phyloP scores from a whole-genome alignment of 2,113 vertebrate genomes.

The Oryzias curvinotus region DNA sequence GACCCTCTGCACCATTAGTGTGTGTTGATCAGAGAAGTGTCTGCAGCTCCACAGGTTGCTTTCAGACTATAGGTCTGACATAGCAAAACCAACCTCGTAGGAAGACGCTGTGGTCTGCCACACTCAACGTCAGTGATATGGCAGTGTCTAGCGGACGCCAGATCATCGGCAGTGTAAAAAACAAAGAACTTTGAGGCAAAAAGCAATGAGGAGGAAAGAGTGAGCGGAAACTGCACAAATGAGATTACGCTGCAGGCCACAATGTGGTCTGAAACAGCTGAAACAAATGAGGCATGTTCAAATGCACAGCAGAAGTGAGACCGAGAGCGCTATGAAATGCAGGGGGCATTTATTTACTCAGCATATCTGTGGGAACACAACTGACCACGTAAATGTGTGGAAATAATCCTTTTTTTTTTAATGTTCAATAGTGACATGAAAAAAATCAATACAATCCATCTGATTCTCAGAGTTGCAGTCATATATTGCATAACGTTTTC shows the following conservation, averaged over 20 bases:
- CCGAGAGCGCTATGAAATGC: neutral
- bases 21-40: neutral
- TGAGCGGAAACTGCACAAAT: conserved; percentile 30
- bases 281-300: conserved; percentile 9
- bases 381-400: too few species aligned
- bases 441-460: too few species aligned
- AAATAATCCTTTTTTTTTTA: neutral
- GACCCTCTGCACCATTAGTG: neutral
- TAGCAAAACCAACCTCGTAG: conserved; percentile 9
- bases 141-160: neutral
- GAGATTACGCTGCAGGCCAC: conserved; percentile 17
- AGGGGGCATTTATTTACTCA: neutral
- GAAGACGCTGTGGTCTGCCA: neutral
- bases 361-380: too few species aligned
- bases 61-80: conserved; percentile 16
- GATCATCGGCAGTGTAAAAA: conserved; percentile 12
- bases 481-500: too few species aligned
- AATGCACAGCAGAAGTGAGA: neutral
- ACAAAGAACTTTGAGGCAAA: conserved; percentile 21
- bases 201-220: conserved; percentile 25
- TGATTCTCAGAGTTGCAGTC: too few species aligned
- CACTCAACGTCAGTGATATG: neutral
- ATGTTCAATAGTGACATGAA: neutral
- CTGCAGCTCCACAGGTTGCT: neutral
- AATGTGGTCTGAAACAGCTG: conserved; percentile 28